phyloP scores from a whole-genome alignment of 2,888 invertebrate genomes.

The Agrochola lota region DNA sequence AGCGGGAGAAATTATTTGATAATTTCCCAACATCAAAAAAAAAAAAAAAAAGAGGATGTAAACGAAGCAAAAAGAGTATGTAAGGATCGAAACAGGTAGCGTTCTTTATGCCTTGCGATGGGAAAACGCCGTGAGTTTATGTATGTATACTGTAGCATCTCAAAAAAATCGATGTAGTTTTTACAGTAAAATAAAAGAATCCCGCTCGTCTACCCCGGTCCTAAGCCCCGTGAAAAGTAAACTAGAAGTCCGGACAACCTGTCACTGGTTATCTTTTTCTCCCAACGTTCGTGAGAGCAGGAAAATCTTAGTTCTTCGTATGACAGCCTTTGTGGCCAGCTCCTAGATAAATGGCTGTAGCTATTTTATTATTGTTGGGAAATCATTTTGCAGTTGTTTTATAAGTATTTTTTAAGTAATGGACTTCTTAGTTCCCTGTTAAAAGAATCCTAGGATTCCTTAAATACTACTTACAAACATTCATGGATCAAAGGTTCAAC shows the following conservation, averaged over 20 bases:
- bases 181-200: neutral
- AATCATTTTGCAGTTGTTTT: constrained; percentile 39
- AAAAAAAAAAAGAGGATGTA: neutral
- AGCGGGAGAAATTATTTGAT: no score
- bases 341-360: constrained; percentile 49
- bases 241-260: constrained; percentile 45
- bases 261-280: constrained; percentile 55
- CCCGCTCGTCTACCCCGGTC: constrained; percentile 23
- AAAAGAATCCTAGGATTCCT: neutral
- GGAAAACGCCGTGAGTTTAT: no score
- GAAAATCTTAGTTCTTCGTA: constrained; percentile 57
- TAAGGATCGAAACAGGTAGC: neutral
- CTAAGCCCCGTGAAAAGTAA: constrained; percentile 50
- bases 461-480: no score
- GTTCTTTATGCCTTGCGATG: neutral
- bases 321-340: constrained; percentile 55
- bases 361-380: constrained; percentile 39
- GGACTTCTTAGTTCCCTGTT: neutral
- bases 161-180: neutral
- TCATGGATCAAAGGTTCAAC: no score
- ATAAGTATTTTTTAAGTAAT: neutral
- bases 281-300: constrained; percentile 27
- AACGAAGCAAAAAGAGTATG: neutral
- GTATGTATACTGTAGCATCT: neutral
- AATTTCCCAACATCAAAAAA: no score